Evolutionary conservation across 2,113 vertebrate species (phyloP).

Genomic region (Oncorhynchus mykiss): DNA sequence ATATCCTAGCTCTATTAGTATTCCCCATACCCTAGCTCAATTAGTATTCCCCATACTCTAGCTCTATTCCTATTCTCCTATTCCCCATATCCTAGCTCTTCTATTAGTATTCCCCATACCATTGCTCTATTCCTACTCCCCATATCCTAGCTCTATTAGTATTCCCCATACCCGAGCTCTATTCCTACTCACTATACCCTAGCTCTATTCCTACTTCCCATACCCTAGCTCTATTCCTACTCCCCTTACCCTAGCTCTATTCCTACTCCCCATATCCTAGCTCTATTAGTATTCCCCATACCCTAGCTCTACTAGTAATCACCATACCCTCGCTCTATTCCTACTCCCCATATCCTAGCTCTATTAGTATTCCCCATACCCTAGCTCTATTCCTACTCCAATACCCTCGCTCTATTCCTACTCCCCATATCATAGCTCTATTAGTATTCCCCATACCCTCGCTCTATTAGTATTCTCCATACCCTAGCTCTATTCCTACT

Average conservation of each 20-base stretch:
- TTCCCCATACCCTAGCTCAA: no score
- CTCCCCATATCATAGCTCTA: neutral
- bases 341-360: neutral
- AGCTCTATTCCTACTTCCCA: neutral
- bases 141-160: neutral
- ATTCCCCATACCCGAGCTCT: neutral
- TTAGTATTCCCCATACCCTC: neutral
- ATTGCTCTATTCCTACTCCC: no score
- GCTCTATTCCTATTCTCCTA: no score
- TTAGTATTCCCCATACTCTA: no score
- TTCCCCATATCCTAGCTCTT: no score
- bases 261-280: neutral
- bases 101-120: no score
- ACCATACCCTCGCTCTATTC: no score
- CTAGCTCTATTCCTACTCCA: no score
- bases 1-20: no score
- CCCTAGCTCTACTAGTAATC: neutral
- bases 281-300: neutral
- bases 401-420: no score
- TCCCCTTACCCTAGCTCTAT: neutral
- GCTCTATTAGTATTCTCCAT: neutral
- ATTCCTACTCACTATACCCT: neutral
- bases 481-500: no score
- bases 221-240: neutral
- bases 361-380: no score